A percentile compares a stretch with the other conserved stretches of the same genome.
Conservation (phyloP, 2,797 vertebrate species). For the Astyanax mexicanus region DNA sequence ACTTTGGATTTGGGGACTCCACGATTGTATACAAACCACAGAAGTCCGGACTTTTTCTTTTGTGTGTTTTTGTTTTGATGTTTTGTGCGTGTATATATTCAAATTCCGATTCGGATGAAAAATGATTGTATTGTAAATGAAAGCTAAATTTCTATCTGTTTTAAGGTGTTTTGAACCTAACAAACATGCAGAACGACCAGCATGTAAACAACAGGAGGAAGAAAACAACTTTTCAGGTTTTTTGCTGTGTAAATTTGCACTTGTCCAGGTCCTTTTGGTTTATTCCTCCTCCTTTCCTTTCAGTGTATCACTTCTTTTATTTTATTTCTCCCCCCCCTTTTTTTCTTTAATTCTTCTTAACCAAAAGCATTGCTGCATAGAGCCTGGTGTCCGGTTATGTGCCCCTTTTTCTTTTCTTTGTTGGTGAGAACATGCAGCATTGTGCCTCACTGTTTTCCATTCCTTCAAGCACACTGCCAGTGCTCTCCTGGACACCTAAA, state of each 20-base stretch:
- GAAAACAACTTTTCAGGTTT: slow-evolving; percentile 89
- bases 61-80: slow-evolving; percentile 95
- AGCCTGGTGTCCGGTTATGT: slow-evolving; percentile 23
- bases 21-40: slow-evolving; percentile 98
- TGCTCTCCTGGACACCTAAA: slow-evolving; percentile 90
- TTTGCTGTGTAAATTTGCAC: slow-evolving; percentile 92
- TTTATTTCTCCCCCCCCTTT: slow-evolving; percentile 69
- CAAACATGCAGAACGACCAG: slow-evolving; percentile 88
- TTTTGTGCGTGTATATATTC: slow-evolving; percentile 84
- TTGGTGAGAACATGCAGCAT: slow-evolving; percentile 65
- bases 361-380: slow-evolving; percentile 21
- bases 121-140: slow-evolving; percentile 98
- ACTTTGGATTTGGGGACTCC: slow-evolving; percentile 91
- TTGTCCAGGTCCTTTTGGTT: slow-evolving; percentile 70
- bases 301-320: slow-evolving; percentile 8
- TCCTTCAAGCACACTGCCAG: slow-evolving; percentile 91
- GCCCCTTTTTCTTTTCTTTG: neutral
- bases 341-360: slow-evolving; percentile 36
- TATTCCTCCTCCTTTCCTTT: slow-evolving; percentile 60
- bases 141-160: slow-evolving; percentile 92
- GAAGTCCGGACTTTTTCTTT: slow-evolving; percentile 94
- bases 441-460: slow-evolving; percentile 90
- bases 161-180: slow-evolving; percentile 74
- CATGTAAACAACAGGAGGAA: slow-evolving; percentile 86
- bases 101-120: slow-evolving; percentile 84